Evolutionary conservation across 2,113 vertebrate species (phyloP).

Genomic region (Lamprotornis superbus): DNA sequence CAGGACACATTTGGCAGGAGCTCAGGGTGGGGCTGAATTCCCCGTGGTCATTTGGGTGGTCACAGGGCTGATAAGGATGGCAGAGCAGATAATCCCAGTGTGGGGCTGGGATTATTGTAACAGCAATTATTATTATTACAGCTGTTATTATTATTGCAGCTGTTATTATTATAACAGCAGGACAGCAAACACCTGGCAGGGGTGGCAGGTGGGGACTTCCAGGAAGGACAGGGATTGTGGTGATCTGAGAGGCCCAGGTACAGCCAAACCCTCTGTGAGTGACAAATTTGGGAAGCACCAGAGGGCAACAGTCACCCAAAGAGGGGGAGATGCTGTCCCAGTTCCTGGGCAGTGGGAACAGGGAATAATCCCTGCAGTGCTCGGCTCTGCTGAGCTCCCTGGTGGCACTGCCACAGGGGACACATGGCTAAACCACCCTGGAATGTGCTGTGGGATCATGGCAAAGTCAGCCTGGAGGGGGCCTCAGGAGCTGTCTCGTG

Average conservation of each 20-base stretch:
- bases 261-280: neutral
- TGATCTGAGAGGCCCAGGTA: neutral
- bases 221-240: neutral
- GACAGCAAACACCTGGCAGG: neutral
- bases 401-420: neutral
- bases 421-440: neutral
- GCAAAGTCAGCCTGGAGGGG: neutral
- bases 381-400: neutral
- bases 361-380: neutral
- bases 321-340: neutral
- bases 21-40: neutral
- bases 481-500: neutral
- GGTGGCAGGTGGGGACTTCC: neutral
- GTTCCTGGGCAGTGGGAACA: neutral
- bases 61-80: neutral
- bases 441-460: neutral
- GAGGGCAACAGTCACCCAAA: accelerated
- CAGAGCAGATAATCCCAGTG: neutral
- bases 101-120: neutral
- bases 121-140: neutral
- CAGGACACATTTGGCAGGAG: neutral
- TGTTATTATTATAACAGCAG: neutral
- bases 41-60: neutral
- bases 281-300: accelerated
- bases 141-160: neutral